Percentiles rank a stretch among this genome's conserved stretches.
Evolutionary conservation across 2,113 vertebrate genomes (phyloP).

Genomic region (Neopipo cinnamomea): DNA sequence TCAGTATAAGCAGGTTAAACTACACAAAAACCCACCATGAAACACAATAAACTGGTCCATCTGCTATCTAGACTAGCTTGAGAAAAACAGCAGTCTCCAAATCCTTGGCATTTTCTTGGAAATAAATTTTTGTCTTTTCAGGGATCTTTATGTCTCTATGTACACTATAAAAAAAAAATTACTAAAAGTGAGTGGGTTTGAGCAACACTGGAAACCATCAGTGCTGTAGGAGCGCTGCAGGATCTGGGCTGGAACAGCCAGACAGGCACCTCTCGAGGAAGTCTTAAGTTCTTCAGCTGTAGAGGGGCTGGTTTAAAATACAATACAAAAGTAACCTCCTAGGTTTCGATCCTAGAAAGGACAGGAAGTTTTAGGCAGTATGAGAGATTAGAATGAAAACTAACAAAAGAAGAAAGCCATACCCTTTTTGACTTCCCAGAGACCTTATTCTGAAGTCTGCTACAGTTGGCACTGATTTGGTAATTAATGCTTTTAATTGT

Average conservation of each 20-base stretch:
- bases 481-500: slow-evolving; percentile 88
- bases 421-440: slow-evolving; percentile 98
- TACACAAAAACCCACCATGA: background rate
- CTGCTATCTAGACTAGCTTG: background rate
- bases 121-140: background rate
- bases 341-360: background rate
- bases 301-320: background rate
- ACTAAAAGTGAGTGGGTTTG: rapidly evolving
- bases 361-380: background rate
- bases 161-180: background rate
- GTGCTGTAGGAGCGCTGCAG: background rate
- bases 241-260: background rate
- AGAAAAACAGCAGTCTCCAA: background rate
- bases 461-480: slow-evolving; percentile 94
- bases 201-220: background rate
- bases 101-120: background rate
- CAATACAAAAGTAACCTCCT: background rate
- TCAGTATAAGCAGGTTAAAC: background rate
- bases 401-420: background rate
- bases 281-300: background rate
- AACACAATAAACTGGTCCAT: background rate
- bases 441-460: slow-evolving; percentile 94
- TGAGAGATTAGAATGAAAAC: background rate
- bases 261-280: background rate
- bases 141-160: background rate